Percentiles rank a stretch among this genome's conserved stretches.
Conservation (phyloP, 2,888 invertebrate species). For the Automeris io region DNA sequence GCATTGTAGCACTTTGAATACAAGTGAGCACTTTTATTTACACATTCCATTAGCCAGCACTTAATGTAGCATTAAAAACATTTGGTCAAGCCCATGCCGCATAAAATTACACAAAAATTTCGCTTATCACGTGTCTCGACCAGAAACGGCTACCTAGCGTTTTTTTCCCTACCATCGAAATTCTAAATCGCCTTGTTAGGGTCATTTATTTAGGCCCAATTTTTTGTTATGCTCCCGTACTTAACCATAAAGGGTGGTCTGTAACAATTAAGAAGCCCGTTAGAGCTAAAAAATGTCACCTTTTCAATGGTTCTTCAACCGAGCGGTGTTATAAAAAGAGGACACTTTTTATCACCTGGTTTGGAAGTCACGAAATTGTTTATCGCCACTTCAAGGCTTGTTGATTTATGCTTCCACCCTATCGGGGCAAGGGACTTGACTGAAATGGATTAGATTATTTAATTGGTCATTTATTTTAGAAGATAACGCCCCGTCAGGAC, state of each 20-base stretch:
- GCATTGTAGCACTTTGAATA: slow-evolving; percentile 58
- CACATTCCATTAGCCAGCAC: slow-evolving; percentile 57
- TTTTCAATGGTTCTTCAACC: slow-evolving; percentile 52
- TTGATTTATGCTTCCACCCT: slow-evolving; percentile 74
- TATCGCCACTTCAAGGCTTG: slow-evolving; percentile 71
- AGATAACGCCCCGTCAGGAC: slow-evolving; percentile 55
- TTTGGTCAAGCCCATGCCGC: slow-evolving; percentile 47
- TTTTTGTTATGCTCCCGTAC: slow-evolving; percentile 57
- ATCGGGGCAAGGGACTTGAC: slow-evolving; percentile 42
- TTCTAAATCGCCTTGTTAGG: slow-evolving; percentile 47
- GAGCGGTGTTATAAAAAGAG: slow-evolving; percentile 61
- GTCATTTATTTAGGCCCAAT: slow-evolving; percentile 60
- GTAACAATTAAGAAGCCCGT: slow-evolving; percentile 67
- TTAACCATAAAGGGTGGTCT: slow-evolving; percentile 62
- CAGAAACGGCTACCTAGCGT: slow-evolving; percentile 49
- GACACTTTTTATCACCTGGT: slow-evolving; percentile 72
- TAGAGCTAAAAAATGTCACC: slow-evolving; percentile 73
- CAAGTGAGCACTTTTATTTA: slow-evolving; percentile 62
- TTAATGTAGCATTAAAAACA: slow-evolving; percentile 46
- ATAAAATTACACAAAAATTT: slow-evolving; percentile 39
- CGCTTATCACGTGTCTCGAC: slow-evolving; percentile 52
- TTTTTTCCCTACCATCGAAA: slow-evolving; percentile 40
- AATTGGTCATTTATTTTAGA: slow-evolving; percentile 73
- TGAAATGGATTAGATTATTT: slow-evolving; percentile 72
- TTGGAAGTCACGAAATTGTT: slow-evolving; percentile 74